A percentile compares a stretch with the other conserved stretches of the same genome.
These are phyloP conservation scores for Chelonoidis abingdonii DNA, from an alignment of 2,113 vertebrate species.

Conservation along the genomic window DNA sequence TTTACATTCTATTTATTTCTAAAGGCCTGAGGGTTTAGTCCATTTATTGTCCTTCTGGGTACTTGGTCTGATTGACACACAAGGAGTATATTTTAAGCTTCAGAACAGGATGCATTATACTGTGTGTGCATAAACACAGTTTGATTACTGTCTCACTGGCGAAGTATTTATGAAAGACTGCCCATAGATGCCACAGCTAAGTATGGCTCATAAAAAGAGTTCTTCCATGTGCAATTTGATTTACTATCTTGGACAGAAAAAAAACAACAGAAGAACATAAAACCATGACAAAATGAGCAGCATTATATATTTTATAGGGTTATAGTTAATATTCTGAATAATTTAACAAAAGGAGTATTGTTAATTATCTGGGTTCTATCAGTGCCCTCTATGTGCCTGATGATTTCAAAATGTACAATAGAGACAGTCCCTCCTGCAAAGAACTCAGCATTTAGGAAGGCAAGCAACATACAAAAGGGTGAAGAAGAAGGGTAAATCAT, in stretches of 20 bases:
- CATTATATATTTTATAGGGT: neutral
- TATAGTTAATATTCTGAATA: neutral
- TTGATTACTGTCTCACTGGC: conserved; percentile 40
- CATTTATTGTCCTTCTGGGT: neutral
- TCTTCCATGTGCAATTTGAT: neutral
- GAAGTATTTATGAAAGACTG: neutral
- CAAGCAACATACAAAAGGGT: neutral
- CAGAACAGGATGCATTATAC: neutral
- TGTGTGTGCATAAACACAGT: neutral
- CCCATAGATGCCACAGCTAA: neutral
- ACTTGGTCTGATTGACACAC: conserved; percentile 41
- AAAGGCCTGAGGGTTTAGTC: neutral
- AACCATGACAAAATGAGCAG: neutral
- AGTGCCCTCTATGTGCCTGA: neutral
- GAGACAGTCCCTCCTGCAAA: neutral
- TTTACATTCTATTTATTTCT: conserved; percentile 39
- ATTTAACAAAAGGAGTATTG: neutral
- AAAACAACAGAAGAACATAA: neutral
- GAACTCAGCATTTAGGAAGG: neutral
- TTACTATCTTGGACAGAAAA: conserved; percentile 45
- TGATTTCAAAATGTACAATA: neutral
- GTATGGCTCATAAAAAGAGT: conserved; percentile 13
- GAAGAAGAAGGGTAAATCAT: neutral
- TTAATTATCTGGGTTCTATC: neutral
- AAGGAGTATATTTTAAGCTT: neutral